A percentile compares a stretch with the other conserved stretches of the same genome.
Conservation (phyloP, 1,140 invertebrate genomes). For the Chironomus tepperi region DNA sequence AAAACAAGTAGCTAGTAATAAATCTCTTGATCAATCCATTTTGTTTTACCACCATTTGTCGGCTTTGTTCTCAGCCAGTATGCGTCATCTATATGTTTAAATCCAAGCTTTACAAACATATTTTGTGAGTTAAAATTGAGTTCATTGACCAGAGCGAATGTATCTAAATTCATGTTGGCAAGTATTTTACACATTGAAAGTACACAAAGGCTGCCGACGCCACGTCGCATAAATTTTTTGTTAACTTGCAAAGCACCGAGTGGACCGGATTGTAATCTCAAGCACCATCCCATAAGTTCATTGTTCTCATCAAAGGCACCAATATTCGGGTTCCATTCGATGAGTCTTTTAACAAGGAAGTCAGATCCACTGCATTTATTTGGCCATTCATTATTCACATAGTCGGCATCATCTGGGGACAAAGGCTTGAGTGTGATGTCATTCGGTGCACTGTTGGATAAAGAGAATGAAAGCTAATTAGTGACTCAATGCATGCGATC, state of each 20-base stretch:
- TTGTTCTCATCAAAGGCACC: conserved; percentile 30
- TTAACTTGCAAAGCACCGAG: conserved; percentile 33
- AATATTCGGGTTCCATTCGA: conserved; percentile 31
- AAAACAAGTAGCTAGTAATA: no score
- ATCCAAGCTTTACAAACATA: conserved; percentile 36
- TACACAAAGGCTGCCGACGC: conserved; percentile 30
- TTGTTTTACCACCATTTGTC: conserved; percentile 25
- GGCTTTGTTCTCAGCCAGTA: conserved; percentile 27
- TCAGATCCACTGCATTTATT: conserved; percentile 28
- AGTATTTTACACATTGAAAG: conserved; percentile 29
- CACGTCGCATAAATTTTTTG: conserved; percentile 29
- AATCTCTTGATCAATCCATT: conserved; percentile 31
- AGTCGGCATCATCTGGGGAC: conserved; percentile 26
- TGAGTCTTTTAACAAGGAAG: conserved; percentile 28
- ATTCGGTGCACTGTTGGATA: background rate
- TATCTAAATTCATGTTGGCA: conserved; percentile 30
- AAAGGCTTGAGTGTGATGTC: conserved; percentile 24
- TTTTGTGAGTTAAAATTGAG: conserved; percentile 29
- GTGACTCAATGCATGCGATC: background rate
- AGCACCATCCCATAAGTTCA: conserved; percentile 27
- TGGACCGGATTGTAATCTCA: conserved; percentile 34
- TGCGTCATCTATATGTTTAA: conserved; percentile 29
- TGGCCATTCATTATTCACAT: conserved; percentile 30
- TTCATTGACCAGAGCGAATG: conserved; percentile 30
- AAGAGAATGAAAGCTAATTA: background rate